Base-by-base conservation (phyloP, 2,888 invertebrate species). In the Drosophila maculinotata region DNA sequence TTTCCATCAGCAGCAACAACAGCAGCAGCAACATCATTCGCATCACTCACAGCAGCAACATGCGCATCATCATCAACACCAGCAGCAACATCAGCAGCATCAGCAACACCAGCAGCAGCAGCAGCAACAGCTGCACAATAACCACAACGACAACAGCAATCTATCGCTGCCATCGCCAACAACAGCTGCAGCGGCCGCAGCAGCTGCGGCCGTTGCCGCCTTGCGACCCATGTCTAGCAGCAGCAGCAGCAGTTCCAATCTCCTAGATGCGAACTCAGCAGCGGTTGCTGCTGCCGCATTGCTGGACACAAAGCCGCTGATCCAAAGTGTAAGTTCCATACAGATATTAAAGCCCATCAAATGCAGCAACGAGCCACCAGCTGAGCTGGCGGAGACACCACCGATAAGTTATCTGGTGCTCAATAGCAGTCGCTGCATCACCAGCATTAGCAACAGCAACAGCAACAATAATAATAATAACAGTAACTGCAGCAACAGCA, bases 101-200 rank as follows among this genome's bases (percentile, higher is more conserved):
- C 69, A 68, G 9, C 71, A 72, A 0, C 71, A 71, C 0, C 58
- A 66, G 3, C 65, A 69, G 1, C 69, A 73, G 1, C 69, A 65
- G 1, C 87, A 72, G 49, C 88, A 76, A 54, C 89, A 70, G 63
- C 87, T 68, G 6, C 49, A 36, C 8, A 65, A 69, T 23, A 53
- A 58, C 26, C 63, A 73, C 83, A 88, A 87, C 58, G 89, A 90
- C 72, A 95, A 96, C 52, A 95, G 96, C 81, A 93, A 94, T 36
- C 95, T 96, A 86, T 96, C 96, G 39, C 92, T 97, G 69, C 97
- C 97, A 1, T 96, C 96, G 39, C 96, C 97, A 0, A 95, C 86
- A 57, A 89, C 87, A 14, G 76, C 68, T 0, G 84, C 86, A 1
- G 80, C 86, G 1, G 79, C 83, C 3, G 79, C 69, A 17, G 85